Conservation (phyloP, 2,113 vertebrate genomes). For the Halcyon malimbica region DNA sequence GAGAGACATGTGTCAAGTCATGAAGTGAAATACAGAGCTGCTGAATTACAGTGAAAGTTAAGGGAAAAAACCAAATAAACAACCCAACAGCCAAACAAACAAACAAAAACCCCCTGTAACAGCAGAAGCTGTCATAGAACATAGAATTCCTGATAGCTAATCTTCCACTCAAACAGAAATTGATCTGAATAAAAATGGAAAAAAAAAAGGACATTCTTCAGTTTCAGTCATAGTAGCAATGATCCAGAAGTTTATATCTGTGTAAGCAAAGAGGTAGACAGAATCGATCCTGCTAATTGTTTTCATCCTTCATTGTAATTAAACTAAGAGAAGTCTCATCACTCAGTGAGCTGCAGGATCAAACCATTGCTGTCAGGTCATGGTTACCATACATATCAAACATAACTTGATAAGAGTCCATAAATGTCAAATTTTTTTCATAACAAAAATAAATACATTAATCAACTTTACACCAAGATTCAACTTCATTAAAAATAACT, state of each 20-base stretch:
- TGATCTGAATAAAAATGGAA: neutral
- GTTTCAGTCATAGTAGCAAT: neutral
- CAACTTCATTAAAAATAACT: neutral
- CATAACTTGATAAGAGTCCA: neutral
- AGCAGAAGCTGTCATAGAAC: neutral
- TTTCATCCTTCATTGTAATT: neutral
- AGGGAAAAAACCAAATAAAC: rapidly evolving
- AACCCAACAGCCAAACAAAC: neutral
- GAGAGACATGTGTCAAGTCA: neutral
- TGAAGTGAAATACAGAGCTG: neutral
- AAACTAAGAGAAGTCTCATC: neutral
- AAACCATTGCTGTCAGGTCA: neutral
- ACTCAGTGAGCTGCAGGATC: neutral
- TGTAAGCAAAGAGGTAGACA: neutral
- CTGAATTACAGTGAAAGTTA: neutral
- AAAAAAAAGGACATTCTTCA: neutral
- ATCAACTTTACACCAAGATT: neutral
- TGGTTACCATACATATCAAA: neutral
- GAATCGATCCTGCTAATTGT: neutral
- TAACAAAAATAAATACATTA: neutral
- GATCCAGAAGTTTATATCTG: neutral
- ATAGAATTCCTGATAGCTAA: neutral
- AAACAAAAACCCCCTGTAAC: neutral
- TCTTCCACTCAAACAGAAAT: neutral
- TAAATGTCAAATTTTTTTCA: neutral